Conservation (phyloP, 2,888 invertebrate genomes). For the Plagodis dolabraria region DNA sequence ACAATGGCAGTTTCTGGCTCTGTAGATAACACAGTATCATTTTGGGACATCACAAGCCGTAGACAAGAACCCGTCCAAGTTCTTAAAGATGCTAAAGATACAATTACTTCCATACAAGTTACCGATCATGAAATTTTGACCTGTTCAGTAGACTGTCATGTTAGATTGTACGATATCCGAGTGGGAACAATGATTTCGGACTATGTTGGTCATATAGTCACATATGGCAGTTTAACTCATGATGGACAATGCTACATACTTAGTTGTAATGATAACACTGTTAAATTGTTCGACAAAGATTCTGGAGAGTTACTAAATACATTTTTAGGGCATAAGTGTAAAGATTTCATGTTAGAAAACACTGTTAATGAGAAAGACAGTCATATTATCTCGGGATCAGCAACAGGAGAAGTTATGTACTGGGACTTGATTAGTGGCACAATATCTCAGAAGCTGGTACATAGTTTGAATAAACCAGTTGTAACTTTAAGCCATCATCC, state of each 20-base stretch:
- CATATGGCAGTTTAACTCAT: conserved; percentile 92
- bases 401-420: conserved; percentile 92
- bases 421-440: conserved; percentile 94
- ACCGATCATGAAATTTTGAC: conserved; percentile 96
- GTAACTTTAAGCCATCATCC: conserved; percentile 94
- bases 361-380: conserved; percentile 93
- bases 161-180: conserved; percentile 95
- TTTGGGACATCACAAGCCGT: conserved; percentile 90
- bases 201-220: conserved; percentile 93
- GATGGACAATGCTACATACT: conserved; percentile 97
- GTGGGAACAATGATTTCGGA: conserved; percentile 93
- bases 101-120: conserved; percentile 91
- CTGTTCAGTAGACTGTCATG: conserved; percentile 94
- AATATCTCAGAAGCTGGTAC: conserved; percentile 73
- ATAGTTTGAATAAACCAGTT: conserved; percentile 86
- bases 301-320: conserved; percentile 81
- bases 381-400: conserved; percentile 95
- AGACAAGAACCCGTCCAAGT: conserved; percentile 80
- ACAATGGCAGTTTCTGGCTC: conserved; percentile 96
- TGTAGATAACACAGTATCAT: conserved; percentile 95
- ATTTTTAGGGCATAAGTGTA: conserved; percentile 93
- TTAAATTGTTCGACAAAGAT: conserved; percentile 94
- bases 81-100: conserved; percentile 97
- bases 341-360: conserved; percentile 94
- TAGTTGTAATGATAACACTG: conserved; percentile 92